Percentiles rank a stretch among this genome's conserved stretches.
Evolutionary conservation across 1,140 invertebrate genomes (phyloP).

Genomic region (Pseudomyrmex gracilis): DNA sequence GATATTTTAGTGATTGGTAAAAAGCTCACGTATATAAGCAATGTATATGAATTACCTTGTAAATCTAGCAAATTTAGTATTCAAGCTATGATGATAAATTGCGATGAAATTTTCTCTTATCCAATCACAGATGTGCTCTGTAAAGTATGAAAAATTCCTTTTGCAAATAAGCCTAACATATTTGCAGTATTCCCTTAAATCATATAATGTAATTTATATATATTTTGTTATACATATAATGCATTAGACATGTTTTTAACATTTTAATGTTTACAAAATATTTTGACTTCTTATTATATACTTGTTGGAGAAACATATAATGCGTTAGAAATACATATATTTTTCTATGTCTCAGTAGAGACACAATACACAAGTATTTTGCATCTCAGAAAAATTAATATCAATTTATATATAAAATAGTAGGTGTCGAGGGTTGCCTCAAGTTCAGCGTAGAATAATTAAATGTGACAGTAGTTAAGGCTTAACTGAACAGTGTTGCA

Average conservation of each 20-base stretch:
- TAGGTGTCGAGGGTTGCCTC: too few relatives aligned
- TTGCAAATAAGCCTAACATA: neutral
- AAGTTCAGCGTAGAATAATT: too few relatives aligned
- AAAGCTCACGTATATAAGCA: neutral
- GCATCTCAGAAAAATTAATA: neutral
- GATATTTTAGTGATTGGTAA: slow-evolving; percentile 11
- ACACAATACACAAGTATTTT: too few relatives aligned
- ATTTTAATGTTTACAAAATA: too few relatives aligned
- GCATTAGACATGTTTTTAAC: too few relatives aligned
- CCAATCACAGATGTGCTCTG: slow-evolving; percentile 7
- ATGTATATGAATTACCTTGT: slow-evolving; percentile 6
- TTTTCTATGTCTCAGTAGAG: too few relatives aligned
- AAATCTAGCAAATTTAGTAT: slow-evolving; percentile 3
- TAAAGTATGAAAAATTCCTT: slow-evolving; percentile 34
- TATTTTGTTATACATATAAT: too few relatives aligned
- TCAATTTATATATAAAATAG: neutral
- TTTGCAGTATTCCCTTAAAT: slow-evolving; percentile 22
- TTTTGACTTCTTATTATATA: neutral
- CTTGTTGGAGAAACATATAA: too few relatives aligned
- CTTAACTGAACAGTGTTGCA: too few relatives aligned
- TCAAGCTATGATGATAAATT: neutral
- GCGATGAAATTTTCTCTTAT: neutral
- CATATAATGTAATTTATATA: slow-evolving; percentile 15
- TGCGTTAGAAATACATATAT: too few relatives aligned
- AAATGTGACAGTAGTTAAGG: too few relatives aligned